Conservation (phyloP, 2,888 invertebrate genomes). For the Tanytarsus gracilentus region DNA sequence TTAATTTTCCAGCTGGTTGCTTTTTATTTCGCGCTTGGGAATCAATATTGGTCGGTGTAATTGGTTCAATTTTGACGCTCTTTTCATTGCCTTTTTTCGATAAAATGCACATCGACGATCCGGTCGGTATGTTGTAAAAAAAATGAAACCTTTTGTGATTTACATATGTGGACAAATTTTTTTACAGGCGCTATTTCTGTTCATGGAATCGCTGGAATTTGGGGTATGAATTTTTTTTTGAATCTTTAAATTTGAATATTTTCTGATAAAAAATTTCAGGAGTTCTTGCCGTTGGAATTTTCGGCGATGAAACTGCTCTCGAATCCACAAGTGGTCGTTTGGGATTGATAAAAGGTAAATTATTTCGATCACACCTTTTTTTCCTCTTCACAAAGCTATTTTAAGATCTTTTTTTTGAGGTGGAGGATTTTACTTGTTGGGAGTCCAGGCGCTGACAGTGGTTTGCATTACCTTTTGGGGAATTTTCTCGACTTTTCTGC, state of each 20-base stretch:
- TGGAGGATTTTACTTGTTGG: constrained; percentile 71
- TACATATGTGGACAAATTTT: background rate
- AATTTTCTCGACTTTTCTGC: constrained; percentile 50
- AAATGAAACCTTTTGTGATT: background rate
- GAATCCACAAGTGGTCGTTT: constrained; percentile 60
- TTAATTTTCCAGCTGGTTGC: constrained; percentile 26
- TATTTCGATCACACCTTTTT: background rate
- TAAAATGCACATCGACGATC: constrained; percentile 52
- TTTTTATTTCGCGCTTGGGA: constrained; percentile 27
- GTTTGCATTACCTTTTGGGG: constrained; percentile 64
- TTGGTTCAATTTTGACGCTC: constrained; percentile 18
- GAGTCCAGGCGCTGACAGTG: constrained; percentile 60
- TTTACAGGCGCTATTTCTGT: constrained; percentile 66
- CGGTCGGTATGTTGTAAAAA: constrained; percentile 36
- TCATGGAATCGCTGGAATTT: constrained; percentile 58
- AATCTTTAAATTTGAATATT: background rate
- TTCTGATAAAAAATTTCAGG: background rate
- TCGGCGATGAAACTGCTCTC: constrained; percentile 69
- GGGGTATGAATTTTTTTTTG: constrained; percentile 36
- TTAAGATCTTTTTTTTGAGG: constrained; percentile 44
- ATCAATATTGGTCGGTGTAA: constrained; percentile 21
- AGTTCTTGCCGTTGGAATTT: constrained; percentile 73
- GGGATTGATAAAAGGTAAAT: constrained; percentile 42
- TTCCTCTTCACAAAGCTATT: background rate
- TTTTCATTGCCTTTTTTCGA: constrained; percentile 11